Percentiles rank a stretch among this genome's conserved stretches.
phyloP scores from a whole-genome alignment of 2,797 vertebrate species.

The Intellagama lesueurii region DNA sequence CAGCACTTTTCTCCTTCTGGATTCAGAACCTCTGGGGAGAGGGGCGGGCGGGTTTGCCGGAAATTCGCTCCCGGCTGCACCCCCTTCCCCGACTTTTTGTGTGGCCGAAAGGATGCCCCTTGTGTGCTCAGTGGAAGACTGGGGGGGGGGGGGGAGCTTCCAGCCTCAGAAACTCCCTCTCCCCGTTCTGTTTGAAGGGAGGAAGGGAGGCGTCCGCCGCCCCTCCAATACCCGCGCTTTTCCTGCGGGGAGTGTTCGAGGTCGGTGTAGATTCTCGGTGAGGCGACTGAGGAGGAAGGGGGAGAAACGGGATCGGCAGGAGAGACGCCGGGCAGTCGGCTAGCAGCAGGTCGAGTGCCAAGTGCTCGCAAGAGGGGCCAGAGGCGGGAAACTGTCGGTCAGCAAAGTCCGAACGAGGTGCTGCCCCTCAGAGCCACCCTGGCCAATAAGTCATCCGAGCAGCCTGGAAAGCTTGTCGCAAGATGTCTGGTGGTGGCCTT shows the following conservation, averaged over 20 bases:
- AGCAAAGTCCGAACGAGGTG: slow-evolving; percentile 40
- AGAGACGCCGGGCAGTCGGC: slow-evolving; percentile 49
- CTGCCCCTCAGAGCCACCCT: slow-evolving; percentile 7
- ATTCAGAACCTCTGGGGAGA: too few relatives aligned
- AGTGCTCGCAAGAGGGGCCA: slow-evolving; percentile 41
- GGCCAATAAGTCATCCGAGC: slow-evolving; percentile 1
- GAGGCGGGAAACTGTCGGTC: slow-evolving; percentile 58
- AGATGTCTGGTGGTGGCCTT: not conserved
- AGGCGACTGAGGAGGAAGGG: not conserved
- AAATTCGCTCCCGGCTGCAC: slow-evolving; percentile 32
- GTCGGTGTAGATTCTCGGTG: slow-evolving; percentile 48
- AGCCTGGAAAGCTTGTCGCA: not conserved
- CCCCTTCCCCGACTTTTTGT: slow-evolving; percentile 5
- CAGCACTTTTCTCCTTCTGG: not conserved
- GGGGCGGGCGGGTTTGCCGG: too few relatives aligned
- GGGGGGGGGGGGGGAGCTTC: not conserved
- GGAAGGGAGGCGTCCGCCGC: not conserved
- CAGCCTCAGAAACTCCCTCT: too few relatives aligned
- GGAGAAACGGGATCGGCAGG: slow-evolving; percentile 19
- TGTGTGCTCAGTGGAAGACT: not conserved
- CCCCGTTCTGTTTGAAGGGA: slow-evolving; percentile 31
- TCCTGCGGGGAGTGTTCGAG: not conserved
- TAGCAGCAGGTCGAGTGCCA: slow-evolving; percentile 66
- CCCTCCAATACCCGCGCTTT: slow-evolving; percentile 24
- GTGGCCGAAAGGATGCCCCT: not conserved